Percentiles rank a stretch among this genome's conserved stretches.
Evolutionary conservation across 2,113 vertebrate species (phyloP).

Genomic region (Chauna torquata): DNA sequence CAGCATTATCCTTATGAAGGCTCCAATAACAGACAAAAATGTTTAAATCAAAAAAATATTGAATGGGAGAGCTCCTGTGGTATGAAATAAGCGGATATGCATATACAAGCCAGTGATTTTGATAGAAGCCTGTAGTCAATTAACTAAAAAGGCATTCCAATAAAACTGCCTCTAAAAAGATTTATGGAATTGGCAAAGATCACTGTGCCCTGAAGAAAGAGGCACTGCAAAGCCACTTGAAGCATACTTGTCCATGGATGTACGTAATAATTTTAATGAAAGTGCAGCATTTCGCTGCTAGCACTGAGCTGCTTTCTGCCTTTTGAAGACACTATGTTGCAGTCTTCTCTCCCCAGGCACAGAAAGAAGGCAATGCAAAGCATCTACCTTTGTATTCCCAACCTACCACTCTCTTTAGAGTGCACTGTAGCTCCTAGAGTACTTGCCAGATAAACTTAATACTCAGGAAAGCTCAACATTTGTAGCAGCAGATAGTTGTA

Average conservation of each 20-base stretch:
- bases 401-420: background rate
- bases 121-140: background rate
- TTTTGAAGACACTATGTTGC: background rate
- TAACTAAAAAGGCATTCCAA: background rate
- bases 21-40: background rate
- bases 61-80: background rate
- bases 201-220: background rate
- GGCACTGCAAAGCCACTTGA: background rate
- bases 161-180: background rate
- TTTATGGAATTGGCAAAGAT: background rate
- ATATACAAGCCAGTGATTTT: background rate
- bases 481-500: background rate
- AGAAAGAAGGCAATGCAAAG: background rate
- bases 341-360: background rate
- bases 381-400: background rate
- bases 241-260: accelerated
- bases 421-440: background rate
- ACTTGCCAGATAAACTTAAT: background rate
- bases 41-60: background rate
- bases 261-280: background rate
- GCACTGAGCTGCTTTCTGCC: background rate
- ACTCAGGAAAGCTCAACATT: background rate
- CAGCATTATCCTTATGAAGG: background rate
- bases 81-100: background rate
- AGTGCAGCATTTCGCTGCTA: background rate